These are phyloP conservation scores for Hedya salicella DNA, from an alignment of 2,888 invertebrate species.

Conservation along the genomic window DNA sequence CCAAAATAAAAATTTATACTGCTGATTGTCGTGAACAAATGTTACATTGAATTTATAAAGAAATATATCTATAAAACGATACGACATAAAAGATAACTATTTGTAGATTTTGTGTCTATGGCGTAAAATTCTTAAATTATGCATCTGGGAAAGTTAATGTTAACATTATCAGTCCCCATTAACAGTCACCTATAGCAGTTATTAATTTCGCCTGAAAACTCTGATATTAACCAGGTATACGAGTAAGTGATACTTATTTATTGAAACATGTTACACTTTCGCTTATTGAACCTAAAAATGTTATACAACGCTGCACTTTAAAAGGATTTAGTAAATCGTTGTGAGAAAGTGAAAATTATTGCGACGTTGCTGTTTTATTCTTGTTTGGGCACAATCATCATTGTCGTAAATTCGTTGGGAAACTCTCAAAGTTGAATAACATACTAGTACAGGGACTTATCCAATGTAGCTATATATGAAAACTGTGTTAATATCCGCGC, in stretches of 20 bases:
- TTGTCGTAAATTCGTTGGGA: constrained; percentile 27
- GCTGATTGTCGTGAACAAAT: too few relatives aligned
- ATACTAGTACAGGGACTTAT: neutral
- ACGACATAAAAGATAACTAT: too few relatives aligned
- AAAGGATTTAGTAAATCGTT: constrained; percentile 38
- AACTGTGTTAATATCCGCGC: neutral
- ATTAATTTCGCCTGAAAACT: neutral
- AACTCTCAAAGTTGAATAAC: constrained; percentile 20
- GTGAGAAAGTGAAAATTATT: constrained; percentile 43
- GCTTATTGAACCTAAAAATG: constrained; percentile 28
- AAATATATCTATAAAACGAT: too few relatives aligned
- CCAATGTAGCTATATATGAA: neutral
- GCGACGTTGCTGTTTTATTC: constrained; percentile 26
- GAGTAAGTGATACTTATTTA: constrained; percentile 1
- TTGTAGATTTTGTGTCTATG: too few relatives aligned
- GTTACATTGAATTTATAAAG: too few relatives aligned
- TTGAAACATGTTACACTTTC: constrained; percentile 29
- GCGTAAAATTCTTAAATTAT: too few relatives aligned
- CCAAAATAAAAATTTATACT: too few relatives aligned
- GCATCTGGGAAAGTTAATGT: too few relatives aligned
- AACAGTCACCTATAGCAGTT: neutral
- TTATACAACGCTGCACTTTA: constrained; percentile 35
- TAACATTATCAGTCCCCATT: constrained; percentile 4
- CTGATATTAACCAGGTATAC: constrained; percentile 2
- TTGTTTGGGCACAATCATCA: constrained; percentile 22